phyloP scores from a whole-genome alignment of 2,888 invertebrate species.

The Zeuzera pyrina region DNA sequence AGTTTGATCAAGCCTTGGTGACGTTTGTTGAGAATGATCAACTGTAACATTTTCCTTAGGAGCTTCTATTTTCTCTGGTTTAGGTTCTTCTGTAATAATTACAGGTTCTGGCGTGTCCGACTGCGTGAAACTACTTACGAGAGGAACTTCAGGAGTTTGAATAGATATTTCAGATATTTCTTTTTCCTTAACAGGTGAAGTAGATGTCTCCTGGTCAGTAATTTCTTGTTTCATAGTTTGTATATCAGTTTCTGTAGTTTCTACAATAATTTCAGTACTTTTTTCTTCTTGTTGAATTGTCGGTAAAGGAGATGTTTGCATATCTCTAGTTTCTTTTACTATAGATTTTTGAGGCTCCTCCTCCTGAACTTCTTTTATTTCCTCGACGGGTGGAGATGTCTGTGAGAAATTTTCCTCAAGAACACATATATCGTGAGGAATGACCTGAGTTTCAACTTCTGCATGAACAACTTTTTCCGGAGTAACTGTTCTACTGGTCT shows the following conservation, averaged over 20 bases:
- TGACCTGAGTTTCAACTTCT: slow-evolving; percentile 73
- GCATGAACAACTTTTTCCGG: slow-evolving; percentile 45
- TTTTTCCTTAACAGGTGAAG: slow-evolving; percentile 41
- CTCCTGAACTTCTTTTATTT: slow-evolving; percentile 24
- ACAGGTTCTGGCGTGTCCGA: slow-evolving; percentile 43
- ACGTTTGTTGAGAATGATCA: slow-evolving; percentile 41
- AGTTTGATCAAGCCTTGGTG: slow-evolving; percentile 14
- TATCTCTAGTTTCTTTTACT: slow-evolving; percentile 60
- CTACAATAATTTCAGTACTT: slow-evolving; percentile 44
- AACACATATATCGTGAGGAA: slow-evolving; percentile 41
- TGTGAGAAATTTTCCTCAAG: slow-evolving; percentile 67
- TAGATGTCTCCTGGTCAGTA: slow-evolving; percentile 50
- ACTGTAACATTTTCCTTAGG: slow-evolving; percentile 12
- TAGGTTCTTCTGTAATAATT: slow-evolving; percentile 12
- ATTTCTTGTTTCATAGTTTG: slow-evolving; percentile 45
- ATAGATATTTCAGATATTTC: slow-evolving; percentile 43
- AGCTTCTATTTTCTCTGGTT: slow-evolving; percentile 16
- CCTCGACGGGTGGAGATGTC: slow-evolving; percentile 46
- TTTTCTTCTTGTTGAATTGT: slow-evolving; percentile 44
- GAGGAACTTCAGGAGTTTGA: slow-evolving; percentile 49
- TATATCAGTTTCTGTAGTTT: slow-evolving; percentile 52
- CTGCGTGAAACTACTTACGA: slow-evolving; percentile 54
- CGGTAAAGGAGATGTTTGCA: slow-evolving; percentile 70
- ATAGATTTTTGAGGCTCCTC: slow-evolving; percentile 39
- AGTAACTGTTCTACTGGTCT: slow-evolving; percentile 50